Percentiles rank a stretch among this genome's conserved stretches.
These are phyloP conservation scores for Rhabdomys pumilio DNA, from an alignment of 2,797 vertebrate genomes.

Conservation along the genomic window DNA sequence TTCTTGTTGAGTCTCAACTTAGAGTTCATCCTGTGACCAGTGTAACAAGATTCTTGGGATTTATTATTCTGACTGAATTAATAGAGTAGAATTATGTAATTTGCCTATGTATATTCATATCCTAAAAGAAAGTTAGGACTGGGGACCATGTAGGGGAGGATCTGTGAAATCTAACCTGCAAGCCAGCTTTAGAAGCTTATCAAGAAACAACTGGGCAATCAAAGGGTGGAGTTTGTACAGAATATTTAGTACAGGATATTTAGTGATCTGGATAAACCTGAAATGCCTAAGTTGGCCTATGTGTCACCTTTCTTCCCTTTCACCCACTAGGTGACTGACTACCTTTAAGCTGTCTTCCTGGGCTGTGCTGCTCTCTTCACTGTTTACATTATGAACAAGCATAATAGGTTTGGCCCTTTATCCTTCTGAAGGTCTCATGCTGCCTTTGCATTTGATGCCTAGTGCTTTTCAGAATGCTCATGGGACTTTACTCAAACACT, in stretches of 20 bases:
- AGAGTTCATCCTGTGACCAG: background rate
- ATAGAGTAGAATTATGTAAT: slow-evolving; percentile 8
- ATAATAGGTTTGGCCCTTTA: slow-evolving; percentile 39
- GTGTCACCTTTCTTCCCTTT: slow-evolving; percentile 55
- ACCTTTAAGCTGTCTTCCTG: slow-evolving; percentile 53
- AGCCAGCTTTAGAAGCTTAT: slow-evolving; percentile 39
- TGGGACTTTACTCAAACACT: slow-evolving; percentile 68
- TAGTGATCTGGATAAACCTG: slow-evolving; percentile 63
- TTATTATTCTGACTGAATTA: slow-evolving; percentile 44
- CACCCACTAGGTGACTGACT: background rate
- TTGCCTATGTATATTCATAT: background rate
- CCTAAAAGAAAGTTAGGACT: background rate
- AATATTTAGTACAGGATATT: slow-evolving; percentile 66
- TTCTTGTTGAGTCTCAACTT: slow-evolving; percentile 3
- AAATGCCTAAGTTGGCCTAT: slow-evolving; percentile 29
- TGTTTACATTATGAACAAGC: slow-evolving; percentile 67
- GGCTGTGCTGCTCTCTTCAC: slow-evolving; percentile 21
- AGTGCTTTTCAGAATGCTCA: slow-evolving; percentile 68
- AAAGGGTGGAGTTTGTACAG: slow-evolving; percentile 41
- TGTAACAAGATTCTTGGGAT: background rate
- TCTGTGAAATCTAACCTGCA: background rate
- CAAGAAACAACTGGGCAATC: slow-evolving; percentile 48
- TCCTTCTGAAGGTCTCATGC: slow-evolving; percentile 57
- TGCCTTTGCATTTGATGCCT: slow-evolving; percentile 34
- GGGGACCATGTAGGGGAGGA: background rate